Base-by-base conservation (phyloP, 2,888 invertebrate genomes). In the Agonum fuliginosum region DNA sequence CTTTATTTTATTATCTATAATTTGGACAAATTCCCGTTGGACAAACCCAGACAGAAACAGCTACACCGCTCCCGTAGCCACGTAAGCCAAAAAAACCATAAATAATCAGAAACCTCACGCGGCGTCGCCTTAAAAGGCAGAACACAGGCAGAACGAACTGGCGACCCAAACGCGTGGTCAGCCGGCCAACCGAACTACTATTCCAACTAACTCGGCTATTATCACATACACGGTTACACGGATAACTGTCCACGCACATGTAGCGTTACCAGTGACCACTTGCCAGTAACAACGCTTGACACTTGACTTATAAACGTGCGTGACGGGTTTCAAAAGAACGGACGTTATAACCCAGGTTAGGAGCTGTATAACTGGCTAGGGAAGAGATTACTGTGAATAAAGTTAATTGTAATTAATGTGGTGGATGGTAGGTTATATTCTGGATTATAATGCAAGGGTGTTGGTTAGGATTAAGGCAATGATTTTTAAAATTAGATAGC, bases 241-340 rank as follows among this genome's bases (percentile, higher is more conserved):
- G 20, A n/a, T 54, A 54, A 22, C 51, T 54, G 54, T 54, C 14
- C 54, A 12, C 54, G 12, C 27, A 24, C 54, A 54, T 10, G 54
- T 0, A 54, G 37, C 54, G 12, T 22, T 24, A 12, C n/a, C 54
- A n/a, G n/a, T n/a, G n/a, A n/a, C n/a, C n/a, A n/a, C n/a, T n/a
- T n/a, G n/a, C n/a, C n/a, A n/a, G n/a, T n/a, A n/a, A n/a, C n/a
- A n/a, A n/a, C n/a, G n/a, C n/a, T n/a, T n/a, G n/a, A n/a, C n/a
- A 54, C 54, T 54, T 54, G 54, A 54, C 48, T 54, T 54, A 20
- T 54, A 20, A n/a, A 54, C 54, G 54, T 54, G 54, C 54, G 54
- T 54, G 54, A 54, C 54, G 22, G 37, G 37, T 37, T 37, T n/a
- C n/a, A n/a, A n/a, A n/a, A n/a, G n/a, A n/a, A n/a, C n/a, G n/a